Conservation (phyloP, 2,888 invertebrate species). For the Encarsia formosa region DNA sequence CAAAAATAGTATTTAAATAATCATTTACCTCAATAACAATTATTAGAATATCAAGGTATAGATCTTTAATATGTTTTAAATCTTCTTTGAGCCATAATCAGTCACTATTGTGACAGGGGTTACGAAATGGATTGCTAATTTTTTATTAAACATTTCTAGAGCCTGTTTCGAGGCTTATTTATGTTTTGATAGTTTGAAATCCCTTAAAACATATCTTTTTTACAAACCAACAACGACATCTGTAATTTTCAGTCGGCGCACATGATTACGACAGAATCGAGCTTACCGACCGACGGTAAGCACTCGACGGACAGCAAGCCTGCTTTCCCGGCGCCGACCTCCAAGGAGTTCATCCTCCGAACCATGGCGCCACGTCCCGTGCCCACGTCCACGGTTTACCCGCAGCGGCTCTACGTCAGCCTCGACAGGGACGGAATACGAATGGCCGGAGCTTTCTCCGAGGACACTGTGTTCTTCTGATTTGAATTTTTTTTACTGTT, state of each 20-base stretch:
- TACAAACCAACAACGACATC: slow-evolving; percentile 7
- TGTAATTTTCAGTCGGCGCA: slow-evolving; percentile 51
- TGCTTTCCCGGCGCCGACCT: slow-evolving; percentile 58
- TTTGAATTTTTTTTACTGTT: no score
- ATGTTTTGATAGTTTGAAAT: background rate
- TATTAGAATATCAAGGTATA: no score
- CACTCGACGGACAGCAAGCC: no score
- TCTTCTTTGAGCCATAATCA: no score
- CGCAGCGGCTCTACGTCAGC: slow-evolving; percentile 68
- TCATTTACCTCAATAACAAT: no score
- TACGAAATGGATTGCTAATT: no score
- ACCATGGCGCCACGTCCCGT: slow-evolving; percentile 60
- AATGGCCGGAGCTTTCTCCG: slow-evolving; percentile 74
- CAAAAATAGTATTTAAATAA: no score
- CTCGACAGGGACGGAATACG: slow-evolving; percentile 66
- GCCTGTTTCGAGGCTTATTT: no score
- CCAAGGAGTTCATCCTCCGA: slow-evolving; percentile 65
- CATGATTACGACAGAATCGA: slow-evolving; percentile 49
- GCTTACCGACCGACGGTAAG: slow-evolving; percentile 37
- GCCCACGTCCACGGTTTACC: slow-evolving; percentile 58
- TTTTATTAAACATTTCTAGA: no score
- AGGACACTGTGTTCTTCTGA: slow-evolving; percentile 67
- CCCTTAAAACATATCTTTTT: background rate
- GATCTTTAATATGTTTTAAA: no score
- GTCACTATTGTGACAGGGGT: no score